Evolutionary conservation across 1,140 invertebrate species (phyloP).

Genomic region (Luehdorfia chinensis): DNA sequence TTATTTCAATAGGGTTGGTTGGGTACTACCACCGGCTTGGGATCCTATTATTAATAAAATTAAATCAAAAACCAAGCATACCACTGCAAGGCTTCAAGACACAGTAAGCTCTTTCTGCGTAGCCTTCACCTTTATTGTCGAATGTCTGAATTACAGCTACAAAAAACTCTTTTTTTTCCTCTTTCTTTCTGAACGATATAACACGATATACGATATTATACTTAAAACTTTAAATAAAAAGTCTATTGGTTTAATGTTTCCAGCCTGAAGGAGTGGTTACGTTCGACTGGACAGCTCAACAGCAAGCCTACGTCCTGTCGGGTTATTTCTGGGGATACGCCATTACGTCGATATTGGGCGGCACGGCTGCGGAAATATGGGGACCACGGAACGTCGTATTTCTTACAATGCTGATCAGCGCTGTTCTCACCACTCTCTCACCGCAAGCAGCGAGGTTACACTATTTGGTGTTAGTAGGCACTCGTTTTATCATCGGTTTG

Average conservation of each 20-base stretch:
- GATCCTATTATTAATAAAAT: too few relatives aligned
- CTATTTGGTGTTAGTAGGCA: constrained; percentile 78
- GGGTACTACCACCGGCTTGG: too few relatives aligned
- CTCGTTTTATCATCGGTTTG: constrained; percentile 82
- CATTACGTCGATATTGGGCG: constrained; percentile 80
- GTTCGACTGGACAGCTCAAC: constrained; percentile 55
- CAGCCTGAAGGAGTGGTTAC: constrained; percentile 60
- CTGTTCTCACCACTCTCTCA: constrained; percentile 83
- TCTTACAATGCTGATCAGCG: constrained; percentile 80
- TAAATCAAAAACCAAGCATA: too few relatives aligned
- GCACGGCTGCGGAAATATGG: constrained; percentile 84
- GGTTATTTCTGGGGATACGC: constrained; percentile 75
- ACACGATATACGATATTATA: too few relatives aligned
- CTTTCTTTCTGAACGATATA: too few relatives aligned
- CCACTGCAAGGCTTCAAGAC: too few relatives aligned
- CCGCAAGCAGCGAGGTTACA: constrained; percentile 81
- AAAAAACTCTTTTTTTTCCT: too few relatives aligned
- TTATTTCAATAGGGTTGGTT: too few relatives aligned
- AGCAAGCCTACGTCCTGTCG: constrained; percentile 62
- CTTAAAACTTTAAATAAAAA: too few relatives aligned
- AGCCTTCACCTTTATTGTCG: too few relatives aligned
- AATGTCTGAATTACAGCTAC: too few relatives aligned
- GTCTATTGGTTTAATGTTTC: constrained; percentile 30
- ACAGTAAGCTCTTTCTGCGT: too few relatives aligned
- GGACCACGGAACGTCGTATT: constrained; percentile 86